Conservation (phyloP, 2,797 vertebrate genomes). For the Argentina silus region DNA sequence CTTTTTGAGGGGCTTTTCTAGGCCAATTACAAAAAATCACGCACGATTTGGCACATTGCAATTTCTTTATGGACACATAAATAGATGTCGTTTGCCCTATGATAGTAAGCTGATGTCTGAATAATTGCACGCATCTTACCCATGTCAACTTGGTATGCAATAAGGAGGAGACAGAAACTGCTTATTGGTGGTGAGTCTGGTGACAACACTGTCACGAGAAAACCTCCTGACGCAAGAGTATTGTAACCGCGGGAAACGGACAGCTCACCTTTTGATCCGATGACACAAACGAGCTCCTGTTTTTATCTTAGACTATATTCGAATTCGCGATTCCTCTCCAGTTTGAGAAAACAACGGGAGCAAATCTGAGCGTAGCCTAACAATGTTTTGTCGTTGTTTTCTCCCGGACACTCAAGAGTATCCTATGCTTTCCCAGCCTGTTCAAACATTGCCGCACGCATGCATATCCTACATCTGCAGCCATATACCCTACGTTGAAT, state of each 20-base stretch:
- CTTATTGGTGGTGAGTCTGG: slow-evolving; percentile 60
- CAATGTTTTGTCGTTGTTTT: too few relatives aligned
- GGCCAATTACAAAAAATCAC: background rate
- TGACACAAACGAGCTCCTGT: slow-evolving; percentile 63
- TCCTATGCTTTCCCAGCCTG: too few relatives aligned
- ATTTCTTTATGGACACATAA: background rate
- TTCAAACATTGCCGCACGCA: too few relatives aligned
- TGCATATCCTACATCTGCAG: too few relatives aligned
- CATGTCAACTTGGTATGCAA: background rate
- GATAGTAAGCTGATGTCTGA: background rate
- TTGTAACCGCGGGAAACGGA: slow-evolving; percentile 71
- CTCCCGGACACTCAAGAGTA: too few relatives aligned
- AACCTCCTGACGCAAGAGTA: slow-evolving; percentile 77
- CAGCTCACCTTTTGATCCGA: slow-evolving; percentile 72
- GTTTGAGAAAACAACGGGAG: background rate
- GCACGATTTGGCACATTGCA: background rate
- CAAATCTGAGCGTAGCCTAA: too few relatives aligned
- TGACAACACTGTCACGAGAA: slow-evolving; percentile 70
- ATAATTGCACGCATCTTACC: background rate
- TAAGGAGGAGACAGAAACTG: slow-evolving; percentile 30
- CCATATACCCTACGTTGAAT: too few relatives aligned
- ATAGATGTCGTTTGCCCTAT: background rate
- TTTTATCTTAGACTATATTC: slow-evolving; percentile 26
- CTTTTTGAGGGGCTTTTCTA: too few relatives aligned
- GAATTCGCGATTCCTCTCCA: background rate